Evolutionary conservation across 2,888 invertebrate species (phyloP), one percentile per base, ranked within the genome.

Genomic region (Leucoptera coffeella): DNA sequence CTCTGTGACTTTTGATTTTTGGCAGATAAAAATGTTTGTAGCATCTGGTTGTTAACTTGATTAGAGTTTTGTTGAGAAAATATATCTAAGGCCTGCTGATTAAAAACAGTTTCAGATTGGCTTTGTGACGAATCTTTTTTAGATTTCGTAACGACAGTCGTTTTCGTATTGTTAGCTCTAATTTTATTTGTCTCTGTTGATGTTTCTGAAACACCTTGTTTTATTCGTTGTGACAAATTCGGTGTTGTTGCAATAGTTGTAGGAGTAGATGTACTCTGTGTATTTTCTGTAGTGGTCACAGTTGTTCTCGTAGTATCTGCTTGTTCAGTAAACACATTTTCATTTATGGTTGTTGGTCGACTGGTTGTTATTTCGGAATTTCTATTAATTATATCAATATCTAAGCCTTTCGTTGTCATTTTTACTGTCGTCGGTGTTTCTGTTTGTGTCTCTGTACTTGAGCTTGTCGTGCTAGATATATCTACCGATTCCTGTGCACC

Each of bases 21-120:
- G 23, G 45, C 49, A n/a, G 47, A 42, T 20, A 65, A 41, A 27
- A 64, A 38, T 14, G 57, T 50, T 45, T 62, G 55, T 26, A 65
- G 39, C 31, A 64, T 38, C 33, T 50, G 53, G 25, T 25, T 17
- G 14, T 22, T 25, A 13, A 30, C 28, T 23, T 28, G 23, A 26
- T 26, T 26, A n/a, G n/a, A n/a, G n/a, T n/a, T n/a, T n/a, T n/a
- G n/a, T n/a, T n/a, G n/a, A n/a, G n/a, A n/a, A n/a, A n/a, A n/a
- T n/a, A n/a, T n/a, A n/a, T n/a, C n/a, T n/a, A n/a, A n/a, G n/a
- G n/a, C n/a, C n/a, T n/a, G n/a, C n/a, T n/a, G n/a, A n/a, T n/a
- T n/a, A n/a, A n/a, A n/a, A n/a, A n/a, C n/a, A n/a, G n/a, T n/a
- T n/a, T n/a, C n/a, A n/a, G n/a, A n/a, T n/a, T n/a, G n/a, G n/a